Conservation (phyloP, 2,797 vertebrate genomes). For the Hephaestus fuliginosus region DNA sequence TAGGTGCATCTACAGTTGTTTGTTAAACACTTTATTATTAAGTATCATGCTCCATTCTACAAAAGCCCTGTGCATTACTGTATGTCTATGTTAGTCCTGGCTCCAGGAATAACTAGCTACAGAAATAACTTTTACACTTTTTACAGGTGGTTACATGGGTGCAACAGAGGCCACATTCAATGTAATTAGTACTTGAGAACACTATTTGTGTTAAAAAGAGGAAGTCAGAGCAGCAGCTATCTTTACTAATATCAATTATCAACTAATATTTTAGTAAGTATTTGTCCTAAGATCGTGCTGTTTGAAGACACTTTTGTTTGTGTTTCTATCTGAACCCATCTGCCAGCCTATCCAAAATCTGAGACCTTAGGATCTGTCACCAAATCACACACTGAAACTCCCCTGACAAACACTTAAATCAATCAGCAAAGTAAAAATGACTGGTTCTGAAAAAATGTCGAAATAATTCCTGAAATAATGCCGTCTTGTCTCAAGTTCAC, state of each 20-base stretch:
- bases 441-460: background rate
- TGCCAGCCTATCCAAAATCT: background rate
- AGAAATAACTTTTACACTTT: background rate
- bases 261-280: background rate
- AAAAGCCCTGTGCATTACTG: too few relatives aligned
- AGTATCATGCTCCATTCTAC: too few relatives aligned
- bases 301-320: background rate
- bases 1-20: too few relatives aligned
- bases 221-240: too few relatives aligned
- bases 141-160: background rate
- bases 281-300: background rate
- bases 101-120: background rate
- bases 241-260: background rate
- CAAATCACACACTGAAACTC: too few relatives aligned
- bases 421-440: background rate
- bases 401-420: too few relatives aligned
- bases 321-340: background rate
- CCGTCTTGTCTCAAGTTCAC: conserved; percentile 9
- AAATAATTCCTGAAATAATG: background rate
- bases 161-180: background rate
- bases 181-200: background rate
- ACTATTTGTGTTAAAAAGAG: background rate
- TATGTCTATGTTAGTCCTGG: too few relatives aligned
- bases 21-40: background rate
- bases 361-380: background rate